These are phyloP conservation scores for Cheirogaleus major DNA, from an alignment of 2,797 vertebrate species.

Conservation along the genomic window DNA sequence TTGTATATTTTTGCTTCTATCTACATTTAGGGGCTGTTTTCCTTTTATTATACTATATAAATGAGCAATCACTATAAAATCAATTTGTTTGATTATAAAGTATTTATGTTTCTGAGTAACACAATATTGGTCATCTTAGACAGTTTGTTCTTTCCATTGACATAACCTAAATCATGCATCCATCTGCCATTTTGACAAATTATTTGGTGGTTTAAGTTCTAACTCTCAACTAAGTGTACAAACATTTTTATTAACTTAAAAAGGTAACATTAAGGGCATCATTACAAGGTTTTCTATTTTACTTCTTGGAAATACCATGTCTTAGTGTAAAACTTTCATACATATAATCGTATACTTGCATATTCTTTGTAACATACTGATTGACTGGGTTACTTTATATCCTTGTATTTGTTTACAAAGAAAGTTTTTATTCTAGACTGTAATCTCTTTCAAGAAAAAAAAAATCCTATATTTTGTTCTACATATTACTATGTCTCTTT, in stretches of 20 bases:
- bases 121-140: not conserved
- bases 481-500: not conserved
- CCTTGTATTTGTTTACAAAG: not conserved
- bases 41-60: not conserved
- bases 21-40: not conserved
- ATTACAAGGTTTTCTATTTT: not conserved
- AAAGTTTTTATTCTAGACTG: not conserved
- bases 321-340: not conserved
- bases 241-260: not conserved
- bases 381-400: not conserved
- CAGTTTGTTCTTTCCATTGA: not conserved
- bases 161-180: not conserved
- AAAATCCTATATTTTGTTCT: not conserved
- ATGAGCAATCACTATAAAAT: not conserved
- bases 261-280: not conserved
- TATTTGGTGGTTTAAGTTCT: not conserved
- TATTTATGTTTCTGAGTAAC: conserved; percentile 16
- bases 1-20: not conserved
- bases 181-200: not conserved
- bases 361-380: not conserved
- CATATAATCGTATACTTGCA: not conserved
- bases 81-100: conserved; percentile 18
- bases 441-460: not conserved
- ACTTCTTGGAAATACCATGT: not conserved
- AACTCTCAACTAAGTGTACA: not conserved